Base-by-base conservation (phyloP, 2,113 vertebrate species). In the Megalops atlanticus region DNA sequence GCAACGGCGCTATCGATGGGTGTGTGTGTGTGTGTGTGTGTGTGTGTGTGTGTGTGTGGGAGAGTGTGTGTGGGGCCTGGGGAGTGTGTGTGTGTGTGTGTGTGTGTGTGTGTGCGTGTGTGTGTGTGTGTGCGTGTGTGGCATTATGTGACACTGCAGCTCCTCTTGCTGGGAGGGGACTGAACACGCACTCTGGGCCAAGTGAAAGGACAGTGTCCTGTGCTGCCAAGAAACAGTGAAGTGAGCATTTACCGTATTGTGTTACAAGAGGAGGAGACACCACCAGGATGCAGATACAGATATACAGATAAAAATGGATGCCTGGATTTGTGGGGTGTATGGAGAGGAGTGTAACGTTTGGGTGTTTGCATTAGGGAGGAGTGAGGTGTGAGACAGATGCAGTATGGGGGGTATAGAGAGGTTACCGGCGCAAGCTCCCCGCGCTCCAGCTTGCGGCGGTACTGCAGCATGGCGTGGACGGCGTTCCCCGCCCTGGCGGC, bases 381-480 rank as follows among this genome's bases (percentile, higher is more conserved):
- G 58, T n/a, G 58, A 27, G 68, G 31, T 0, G 5, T 21, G 12
- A 36, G 69, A 11, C n/a, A 21, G 33, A 33, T 40, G 27, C 31
- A 27, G 33, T 18, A 47, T 47, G 16, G 33, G 21, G 24, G 2
- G 4, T 33, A 41, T 11, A n/a, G 36, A 5, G 39, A 14, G 87
- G 92, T 94, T 92, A 97, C 96, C 7, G 97, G 97, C 10, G 89
- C 92, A 78, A 95, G 95, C 87, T 98, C 95, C 52, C 97, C 97
- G 0, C 96, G 94, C 86, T 98, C 97, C 81, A 98, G 92, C 81
- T 95, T 97, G 58, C 95, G 95, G 71, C 97, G 95, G 83, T 98
- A 98, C 41, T 93, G 92, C 89, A 98, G 90, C 88, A 98, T 95
- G 81, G 97, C 88, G 0, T 98, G 96, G 0, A 98, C 93, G 0